A percentile compares a stretch with the other conserved stretches of the same genome.
phyloP scores from a whole-genome alignment of 2,113 vertebrate genomes.

The Elachura formosa region DNA sequence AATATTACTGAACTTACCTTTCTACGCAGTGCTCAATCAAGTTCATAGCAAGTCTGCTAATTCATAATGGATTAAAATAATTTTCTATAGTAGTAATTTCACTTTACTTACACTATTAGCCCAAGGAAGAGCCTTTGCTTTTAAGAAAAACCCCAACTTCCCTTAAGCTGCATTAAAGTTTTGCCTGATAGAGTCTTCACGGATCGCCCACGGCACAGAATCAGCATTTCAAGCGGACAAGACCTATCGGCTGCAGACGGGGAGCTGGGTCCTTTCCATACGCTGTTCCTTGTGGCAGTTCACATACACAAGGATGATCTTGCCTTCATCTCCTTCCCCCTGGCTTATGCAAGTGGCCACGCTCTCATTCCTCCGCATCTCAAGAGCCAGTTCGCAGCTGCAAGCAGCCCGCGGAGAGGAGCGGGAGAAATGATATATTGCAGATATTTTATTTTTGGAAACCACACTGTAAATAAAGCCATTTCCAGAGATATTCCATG shows the following conservation, averaged over 20 bases:
- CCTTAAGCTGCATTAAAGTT: not conserved
- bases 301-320: not conserved
- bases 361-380: conserved; percentile 13
- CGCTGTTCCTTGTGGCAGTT: not conserved
- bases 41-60: not conserved
- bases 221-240: not conserved
- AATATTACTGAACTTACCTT: not conserved
- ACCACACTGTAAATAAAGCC: conserved; percentile 68
- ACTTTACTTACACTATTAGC: not conserved
- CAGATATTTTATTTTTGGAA: conserved; percentile 71
- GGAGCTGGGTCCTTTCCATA: not conserved
- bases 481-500: conserved; percentile 71
- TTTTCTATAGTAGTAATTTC: not conserved
- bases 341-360: conserved; percentile 4
- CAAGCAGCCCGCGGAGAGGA: conserved; percentile 33
- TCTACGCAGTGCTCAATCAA: not conserved
- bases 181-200: not conserved
- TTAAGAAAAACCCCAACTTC: not conserved
- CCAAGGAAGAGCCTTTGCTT: not conserved
- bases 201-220: not conserved
- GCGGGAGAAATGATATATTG: conserved; percentile 45
- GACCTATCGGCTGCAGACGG: not conserved
- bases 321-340: not conserved
- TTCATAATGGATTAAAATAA: not conserved
- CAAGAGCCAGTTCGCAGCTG: conserved; percentile 19